These are phyloP conservation scores for Achlya flavicornis DNA, from an alignment of 2,888 invertebrate genomes.

Conservation along the genomic window DNA sequence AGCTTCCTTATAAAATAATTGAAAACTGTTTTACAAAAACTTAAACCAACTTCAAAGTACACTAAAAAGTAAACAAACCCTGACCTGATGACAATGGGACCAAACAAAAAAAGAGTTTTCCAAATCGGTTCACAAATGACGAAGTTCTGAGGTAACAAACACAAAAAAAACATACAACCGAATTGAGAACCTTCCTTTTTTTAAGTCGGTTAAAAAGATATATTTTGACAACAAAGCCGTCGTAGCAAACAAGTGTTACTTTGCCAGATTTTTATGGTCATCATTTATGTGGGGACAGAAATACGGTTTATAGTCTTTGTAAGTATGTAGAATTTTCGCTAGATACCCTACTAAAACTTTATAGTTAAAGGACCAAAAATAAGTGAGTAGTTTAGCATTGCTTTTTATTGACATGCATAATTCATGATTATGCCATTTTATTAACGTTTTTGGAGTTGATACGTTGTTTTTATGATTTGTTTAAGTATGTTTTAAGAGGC, in stretches of 20 bases:
- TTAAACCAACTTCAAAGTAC: too few species aligned
- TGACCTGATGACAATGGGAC: too few species aligned
- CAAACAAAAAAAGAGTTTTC: too few species aligned
- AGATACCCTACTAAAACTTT: background rate
- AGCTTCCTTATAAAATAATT: background rate
- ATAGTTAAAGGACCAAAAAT: background rate
- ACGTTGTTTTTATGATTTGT: background rate
- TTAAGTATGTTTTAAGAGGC: too few species aligned
- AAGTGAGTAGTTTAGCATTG: background rate
- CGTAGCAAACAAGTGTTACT: background rate
- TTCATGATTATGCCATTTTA: background rate
- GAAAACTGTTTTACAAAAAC: too few species aligned
- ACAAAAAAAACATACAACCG: too few species aligned
- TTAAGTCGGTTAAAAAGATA: too few species aligned
- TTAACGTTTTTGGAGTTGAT: background rate
- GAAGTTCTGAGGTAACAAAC: too few species aligned
- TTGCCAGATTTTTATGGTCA: background rate
- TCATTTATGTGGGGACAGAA: background rate
- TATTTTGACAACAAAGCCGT: background rate
- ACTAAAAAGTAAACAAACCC: too few species aligned
- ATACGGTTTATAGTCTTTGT: background rate
- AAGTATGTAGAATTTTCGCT: conserved; percentile 1
- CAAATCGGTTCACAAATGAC: too few species aligned
- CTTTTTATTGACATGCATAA: background rate
- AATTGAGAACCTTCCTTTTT: too few species aligned